These are phyloP conservation scores for Diarsia dahlii DNA, from an alignment of 2,888 invertebrate species.

Conservation along the genomic window DNA sequence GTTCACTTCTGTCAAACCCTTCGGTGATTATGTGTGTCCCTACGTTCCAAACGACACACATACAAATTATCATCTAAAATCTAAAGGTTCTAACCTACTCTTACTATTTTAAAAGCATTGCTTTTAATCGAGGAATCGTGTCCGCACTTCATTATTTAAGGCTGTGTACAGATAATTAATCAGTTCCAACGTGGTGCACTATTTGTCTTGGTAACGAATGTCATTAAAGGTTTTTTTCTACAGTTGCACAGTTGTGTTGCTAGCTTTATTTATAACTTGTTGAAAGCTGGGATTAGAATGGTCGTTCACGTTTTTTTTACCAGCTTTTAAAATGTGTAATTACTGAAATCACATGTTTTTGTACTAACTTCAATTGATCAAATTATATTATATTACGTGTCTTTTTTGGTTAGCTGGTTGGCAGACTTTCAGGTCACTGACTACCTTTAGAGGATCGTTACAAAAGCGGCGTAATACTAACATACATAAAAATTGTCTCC, in stretches of 20 bases:
- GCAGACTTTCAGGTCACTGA: too few species aligned
- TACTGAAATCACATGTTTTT: not conserved
- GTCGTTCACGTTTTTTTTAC: too few species aligned
- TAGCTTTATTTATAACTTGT: constrained; percentile 54
- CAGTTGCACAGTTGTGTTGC: constrained; percentile 41
- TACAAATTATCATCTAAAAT: constrained; percentile 9
- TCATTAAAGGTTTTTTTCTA: constrained; percentile 49
- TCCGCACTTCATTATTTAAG: constrained; percentile 60
- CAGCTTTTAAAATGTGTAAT: not conserved
- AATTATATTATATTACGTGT: too few species aligned
- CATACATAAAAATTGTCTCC: too few species aligned
- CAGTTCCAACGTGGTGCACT: constrained; percentile 42
- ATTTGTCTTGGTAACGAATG: constrained; percentile 62
- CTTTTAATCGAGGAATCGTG: constrained; percentile 54
- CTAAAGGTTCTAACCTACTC: constrained; percentile 13
- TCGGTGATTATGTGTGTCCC: too few species aligned
- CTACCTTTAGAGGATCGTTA: too few species aligned
- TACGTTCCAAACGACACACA: not conserved
- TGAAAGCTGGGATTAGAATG: not conserved
- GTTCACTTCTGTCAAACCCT: too few species aligned
- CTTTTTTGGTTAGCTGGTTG: too few species aligned
- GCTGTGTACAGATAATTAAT: constrained; percentile 59
- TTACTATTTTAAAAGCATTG: constrained; percentile 28
- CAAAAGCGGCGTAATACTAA: too few species aligned
- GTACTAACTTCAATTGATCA: too few species aligned